Conservation (phyloP, 2,113 vertebrate genomes). For the Pachyramphus minor region DNA sequence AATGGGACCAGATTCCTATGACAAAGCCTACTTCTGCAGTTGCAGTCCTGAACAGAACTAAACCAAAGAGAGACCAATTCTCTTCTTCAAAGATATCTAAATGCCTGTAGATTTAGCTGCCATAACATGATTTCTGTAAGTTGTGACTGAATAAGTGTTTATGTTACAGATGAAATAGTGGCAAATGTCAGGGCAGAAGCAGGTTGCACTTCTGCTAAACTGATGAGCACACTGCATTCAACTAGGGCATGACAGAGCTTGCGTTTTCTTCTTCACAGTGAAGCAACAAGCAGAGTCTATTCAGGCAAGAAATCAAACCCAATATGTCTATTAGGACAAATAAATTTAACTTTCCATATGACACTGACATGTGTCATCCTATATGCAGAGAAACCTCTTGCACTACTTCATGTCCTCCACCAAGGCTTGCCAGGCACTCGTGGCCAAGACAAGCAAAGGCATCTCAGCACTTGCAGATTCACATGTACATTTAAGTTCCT, state of each 20-base stretch:
- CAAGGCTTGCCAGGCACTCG: not conserved
- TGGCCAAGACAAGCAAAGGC: not conserved
- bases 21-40: not conserved
- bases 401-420: not conserved
- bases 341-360: not conserved
- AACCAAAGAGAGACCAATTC: not conserved
- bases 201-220: not conserved
- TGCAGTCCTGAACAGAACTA: not conserved
- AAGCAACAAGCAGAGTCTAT: too few species aligned
- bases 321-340: not conserved
- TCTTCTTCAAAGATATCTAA: not conserved
- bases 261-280: not conserved
- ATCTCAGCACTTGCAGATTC: not conserved
- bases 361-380: not conserved
- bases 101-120: not conserved
- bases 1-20: not conserved
- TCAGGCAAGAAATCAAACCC: not conserved
- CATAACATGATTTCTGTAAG: not conserved
- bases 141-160: not conserved
- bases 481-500: rapidly evolving
- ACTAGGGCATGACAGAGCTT: not conserved
- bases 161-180: not conserved
- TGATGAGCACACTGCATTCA: not conserved
- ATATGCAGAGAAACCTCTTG: not conserved
- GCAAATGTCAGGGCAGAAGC: not conserved